phyloP scores from a whole-genome alignment of 2,113 vertebrate species.

The Garra rufa region DNA sequence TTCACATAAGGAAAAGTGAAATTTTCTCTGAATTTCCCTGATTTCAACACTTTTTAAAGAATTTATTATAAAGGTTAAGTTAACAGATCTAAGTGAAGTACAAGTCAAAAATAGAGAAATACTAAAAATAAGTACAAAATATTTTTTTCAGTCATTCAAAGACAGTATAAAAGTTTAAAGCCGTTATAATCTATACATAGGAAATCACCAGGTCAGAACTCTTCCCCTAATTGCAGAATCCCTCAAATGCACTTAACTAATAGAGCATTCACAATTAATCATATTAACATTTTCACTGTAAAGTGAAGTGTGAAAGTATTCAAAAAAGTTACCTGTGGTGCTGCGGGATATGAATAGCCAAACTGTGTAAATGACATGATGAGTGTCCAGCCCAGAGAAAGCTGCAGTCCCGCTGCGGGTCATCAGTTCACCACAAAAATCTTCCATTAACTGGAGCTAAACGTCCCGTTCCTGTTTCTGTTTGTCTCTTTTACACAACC shows the following conservation, averaged over 20 bases:
- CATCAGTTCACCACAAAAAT: conserved; percentile 49
- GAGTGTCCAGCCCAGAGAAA: conserved; percentile 67
- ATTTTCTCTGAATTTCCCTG: background rate
- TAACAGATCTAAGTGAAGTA: background rate
- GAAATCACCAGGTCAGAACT: background rate
- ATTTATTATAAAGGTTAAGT: background rate
- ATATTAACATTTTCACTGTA: background rate
- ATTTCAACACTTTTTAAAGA: background rate
- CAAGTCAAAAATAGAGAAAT: background rate
- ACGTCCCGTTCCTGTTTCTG: background rate
- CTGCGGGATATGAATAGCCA: conserved; percentile 91
- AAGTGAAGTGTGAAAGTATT: background rate
- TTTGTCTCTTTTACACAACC: background rate
- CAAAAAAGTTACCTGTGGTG: conserved; percentile 88
- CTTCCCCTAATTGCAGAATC: too few relatives aligned
- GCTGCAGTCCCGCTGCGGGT: conserved; percentile 37
- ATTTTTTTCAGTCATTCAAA: background rate
- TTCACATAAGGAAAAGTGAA: background rate
- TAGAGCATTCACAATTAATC: background rate
- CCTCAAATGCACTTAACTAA: background rate
- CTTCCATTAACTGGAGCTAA: conserved; percentile 25
- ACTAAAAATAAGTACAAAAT: background rate
- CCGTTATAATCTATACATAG: background rate
- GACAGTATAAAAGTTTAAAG: background rate
- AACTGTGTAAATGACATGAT: conserved; percentile 97